These are phyloP conservation scores for Lasioglossum villosulum DNA, from an alignment of 2,888 invertebrate species.

Conservation along the genomic window DNA sequence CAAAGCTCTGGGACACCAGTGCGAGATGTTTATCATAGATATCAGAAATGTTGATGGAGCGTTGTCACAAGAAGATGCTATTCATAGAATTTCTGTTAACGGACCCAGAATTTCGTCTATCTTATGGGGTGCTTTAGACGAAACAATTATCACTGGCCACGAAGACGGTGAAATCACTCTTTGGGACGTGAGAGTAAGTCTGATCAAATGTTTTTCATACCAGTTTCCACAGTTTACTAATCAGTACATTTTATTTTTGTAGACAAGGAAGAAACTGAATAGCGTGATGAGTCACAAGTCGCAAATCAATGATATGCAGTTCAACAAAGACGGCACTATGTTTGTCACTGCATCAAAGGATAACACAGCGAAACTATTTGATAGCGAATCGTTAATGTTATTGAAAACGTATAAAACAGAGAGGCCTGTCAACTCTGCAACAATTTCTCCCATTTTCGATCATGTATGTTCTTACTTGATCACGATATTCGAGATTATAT, in stretches of 20 bases:
- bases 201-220: constrained; percentile 5
- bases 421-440: constrained; percentile 98
- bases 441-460: constrained; percentile 97
- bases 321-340: constrained; percentile 96
- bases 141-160: constrained; percentile 96
- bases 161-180: constrained; percentile 96
- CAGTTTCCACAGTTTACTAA: background rate
- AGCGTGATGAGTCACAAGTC: constrained; percentile 93
- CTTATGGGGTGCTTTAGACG: constrained; percentile 97
- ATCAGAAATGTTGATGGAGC: constrained; percentile 91
- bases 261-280: constrained; percentile 93
- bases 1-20: constrained; percentile 95
- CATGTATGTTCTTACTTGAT: constrained; percentile 88
- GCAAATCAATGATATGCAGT: constrained; percentile 98
- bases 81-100: constrained; percentile 91
- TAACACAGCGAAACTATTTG: constrained; percentile 97
- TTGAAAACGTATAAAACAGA: constrained; percentile 99
- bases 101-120: constrained; percentile 95
- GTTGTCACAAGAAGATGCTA: constrained; percentile 89
- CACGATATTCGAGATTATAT: background rate
- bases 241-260: constrained; percentile 72
- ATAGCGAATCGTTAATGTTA: constrained; percentile 93
- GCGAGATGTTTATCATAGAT: constrained; percentile 95
- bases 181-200: constrained; percentile 94
- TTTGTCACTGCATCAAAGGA: constrained; percentile 99